Conservation (phyloP, 35 echinoderm and acorn worm genomes). For the Stichopus chloronotus region DNA sequence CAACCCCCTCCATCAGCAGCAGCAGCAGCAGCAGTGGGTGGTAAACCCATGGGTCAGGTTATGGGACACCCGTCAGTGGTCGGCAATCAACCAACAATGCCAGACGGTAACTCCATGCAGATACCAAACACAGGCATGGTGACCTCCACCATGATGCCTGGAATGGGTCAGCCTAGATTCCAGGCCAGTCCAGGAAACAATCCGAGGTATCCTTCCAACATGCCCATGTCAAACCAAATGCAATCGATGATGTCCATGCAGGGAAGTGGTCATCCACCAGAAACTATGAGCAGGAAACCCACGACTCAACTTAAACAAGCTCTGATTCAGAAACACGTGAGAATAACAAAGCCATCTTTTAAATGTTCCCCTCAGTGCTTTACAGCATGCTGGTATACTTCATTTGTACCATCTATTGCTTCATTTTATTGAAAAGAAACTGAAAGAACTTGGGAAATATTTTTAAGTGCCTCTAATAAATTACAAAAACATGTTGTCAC, state of each 20-base stretch:
- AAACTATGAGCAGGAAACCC: constrained; percentile 25
- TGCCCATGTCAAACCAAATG: constrained; percentile 43
- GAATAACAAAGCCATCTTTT: not conserved
- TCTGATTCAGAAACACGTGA: constrained; percentile 11
- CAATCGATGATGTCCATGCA: constrained; percentile 48
- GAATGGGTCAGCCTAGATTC: constrained; percentile 29
- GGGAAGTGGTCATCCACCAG: not conserved
- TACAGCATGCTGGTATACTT: too few relatives aligned
- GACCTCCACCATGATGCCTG: constrained; percentile 28
- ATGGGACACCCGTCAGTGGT: not conserved
- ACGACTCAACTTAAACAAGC: constrained; percentile 33
- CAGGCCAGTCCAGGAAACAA: not conserved
- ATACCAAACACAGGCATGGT: constrained; percentile 32
- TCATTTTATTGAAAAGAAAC: too few relatives aligned
- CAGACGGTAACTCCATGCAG: not conserved
- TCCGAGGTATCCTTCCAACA: not conserved
- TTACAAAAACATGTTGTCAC: too few relatives aligned
- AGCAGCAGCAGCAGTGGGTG: not conserved
- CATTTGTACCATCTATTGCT: too few relatives aligned
- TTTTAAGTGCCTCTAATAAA: too few relatives aligned
- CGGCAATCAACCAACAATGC: constrained; percentile 8
- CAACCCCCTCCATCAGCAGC: not conserved
- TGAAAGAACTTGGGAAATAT: too few relatives aligned
- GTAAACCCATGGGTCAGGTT: constrained; percentile 11
- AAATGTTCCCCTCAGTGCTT: too few relatives aligned